Percentiles rank a stretch among this genome's conserved stretches.
phyloP scores from a whole-genome alignment of 2,888 invertebrate species.

The Aspidapion aeneum region DNA sequence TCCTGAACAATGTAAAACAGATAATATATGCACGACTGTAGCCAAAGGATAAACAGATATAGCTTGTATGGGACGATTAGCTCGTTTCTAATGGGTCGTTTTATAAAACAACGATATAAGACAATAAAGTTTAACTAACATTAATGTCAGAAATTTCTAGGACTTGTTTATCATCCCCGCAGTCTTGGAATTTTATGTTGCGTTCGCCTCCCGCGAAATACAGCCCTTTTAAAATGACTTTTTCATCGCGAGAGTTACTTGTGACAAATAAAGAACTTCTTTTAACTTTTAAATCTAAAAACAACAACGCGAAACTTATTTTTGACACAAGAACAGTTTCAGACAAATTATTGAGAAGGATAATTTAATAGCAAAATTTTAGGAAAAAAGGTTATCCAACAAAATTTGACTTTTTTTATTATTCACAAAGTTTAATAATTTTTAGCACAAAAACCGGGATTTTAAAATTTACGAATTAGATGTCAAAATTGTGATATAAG shows the following conservation, averaged over 20 bases:
- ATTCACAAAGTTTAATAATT: too few relatives aligned
- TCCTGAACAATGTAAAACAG: neutral
- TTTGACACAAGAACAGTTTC: too few relatives aligned
- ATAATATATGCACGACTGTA: neutral
- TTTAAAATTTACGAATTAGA: too few relatives aligned
- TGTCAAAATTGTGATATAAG: too few relatives aligned
- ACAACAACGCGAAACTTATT: too few relatives aligned
- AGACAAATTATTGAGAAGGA: too few relatives aligned
- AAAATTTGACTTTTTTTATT: too few relatives aligned
- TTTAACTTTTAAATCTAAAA: too few relatives aligned
- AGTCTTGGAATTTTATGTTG: constrained; percentile 4
- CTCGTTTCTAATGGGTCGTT: neutral
- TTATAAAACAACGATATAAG: constrained; percentile 3
- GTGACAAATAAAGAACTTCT: too few relatives aligned
- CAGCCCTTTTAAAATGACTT: constrained; percentile 4
- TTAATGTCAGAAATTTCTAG: constrained; percentile 7
- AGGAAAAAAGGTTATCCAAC: too few relatives aligned
- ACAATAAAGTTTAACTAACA: constrained; percentile 8
- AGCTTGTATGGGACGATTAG: neutral
- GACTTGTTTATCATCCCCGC: constrained; percentile 6
- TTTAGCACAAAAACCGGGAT: too few relatives aligned
- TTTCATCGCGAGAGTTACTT: constrained; percentile 2
- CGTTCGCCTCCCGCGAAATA: constrained; percentile 5
- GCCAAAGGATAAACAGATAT: neutral
- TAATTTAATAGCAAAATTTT: too few relatives aligned